Evolutionary conservation across 2,888 invertebrate genomes (phyloP).

Genomic region (Pedicia rivosa): DNA sequence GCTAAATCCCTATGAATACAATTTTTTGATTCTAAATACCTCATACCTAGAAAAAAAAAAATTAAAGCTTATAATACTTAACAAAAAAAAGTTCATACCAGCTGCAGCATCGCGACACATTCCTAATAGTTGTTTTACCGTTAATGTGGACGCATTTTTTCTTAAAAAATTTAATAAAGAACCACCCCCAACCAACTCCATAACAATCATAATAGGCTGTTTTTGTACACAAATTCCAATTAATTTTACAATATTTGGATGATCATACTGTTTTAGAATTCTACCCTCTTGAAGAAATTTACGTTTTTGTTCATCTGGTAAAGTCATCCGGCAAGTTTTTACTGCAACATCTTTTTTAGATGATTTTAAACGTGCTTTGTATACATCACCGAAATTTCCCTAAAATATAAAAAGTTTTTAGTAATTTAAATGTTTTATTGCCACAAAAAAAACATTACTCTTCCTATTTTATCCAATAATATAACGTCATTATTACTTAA

Average conservation of each 20-base stretch:
- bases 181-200: slow-evolving; percentile 92
- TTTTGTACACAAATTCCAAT: slow-evolving; percentile 97
- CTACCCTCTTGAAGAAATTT: slow-evolving; percentile 92
- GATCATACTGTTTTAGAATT: slow-evolving; percentile 91
- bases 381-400: slow-evolving; percentile 98
- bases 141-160: slow-evolving; percentile 52
- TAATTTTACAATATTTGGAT: slow-evolving; percentile 88
- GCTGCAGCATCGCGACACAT: slow-evolving; percentile 92
- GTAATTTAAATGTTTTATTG: slow-evolving; percentile 3
- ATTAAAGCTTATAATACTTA: not conserved
- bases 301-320: slow-evolving; percentile 85
- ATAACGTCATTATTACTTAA: slow-evolving; percentile 90
- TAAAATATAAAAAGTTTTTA: slow-evolving; percentile 24
- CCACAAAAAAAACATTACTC: slow-evolving; percentile 47
- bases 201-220: slow-evolving; percentile 97
- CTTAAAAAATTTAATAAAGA: slow-evolving; percentile 78
- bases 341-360: slow-evolving; percentile 83
- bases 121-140: slow-evolving; percentile 51
- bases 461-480: slow-evolving; percentile 81
- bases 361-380: slow-evolving; percentile 72
- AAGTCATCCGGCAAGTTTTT: slow-evolving; percentile 85
- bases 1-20: slow-evolving; percentile 94
- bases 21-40: slow-evolving; percentile 87
- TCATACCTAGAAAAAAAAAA: slow-evolving; percentile 41
- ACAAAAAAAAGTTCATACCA: slow-evolving; percentile 31